Percentiles rank a stretch among this genome's conserved stretches.
These are phyloP conservation scores for Allolobophora icterica DNA, from an alignment of 2,888 invertebrate species.

Conservation along the genomic window DNA sequence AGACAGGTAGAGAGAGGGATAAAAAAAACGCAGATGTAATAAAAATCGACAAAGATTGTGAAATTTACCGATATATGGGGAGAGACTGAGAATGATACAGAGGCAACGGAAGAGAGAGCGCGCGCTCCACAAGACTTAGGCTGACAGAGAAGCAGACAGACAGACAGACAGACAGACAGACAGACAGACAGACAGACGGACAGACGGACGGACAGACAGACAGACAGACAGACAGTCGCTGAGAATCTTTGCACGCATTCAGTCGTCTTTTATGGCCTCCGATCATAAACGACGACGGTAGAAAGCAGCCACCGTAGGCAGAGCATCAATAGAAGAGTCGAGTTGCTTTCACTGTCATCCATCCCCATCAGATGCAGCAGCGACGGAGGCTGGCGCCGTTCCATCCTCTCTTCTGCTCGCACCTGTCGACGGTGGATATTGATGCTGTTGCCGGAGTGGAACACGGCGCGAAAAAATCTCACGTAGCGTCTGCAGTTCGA, in stretches of 20 bases:
- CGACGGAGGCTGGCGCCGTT: neutral
- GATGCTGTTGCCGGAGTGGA: neutral
- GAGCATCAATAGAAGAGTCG: neutral
- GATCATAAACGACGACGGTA: neutral
- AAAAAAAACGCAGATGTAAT: no score
- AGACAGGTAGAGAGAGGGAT: neutral
- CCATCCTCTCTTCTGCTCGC: neutral
- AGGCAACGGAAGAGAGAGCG: neutral
- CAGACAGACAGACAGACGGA: no score
- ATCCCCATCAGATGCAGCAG: neutral
- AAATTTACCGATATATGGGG: no score
- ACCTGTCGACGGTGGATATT: neutral
- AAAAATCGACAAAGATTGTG: no score
- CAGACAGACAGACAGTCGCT: neutral
- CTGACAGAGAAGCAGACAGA: neutral
- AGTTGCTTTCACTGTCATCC: neutral
- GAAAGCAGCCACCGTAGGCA: neutral
- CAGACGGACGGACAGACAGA: neutral
- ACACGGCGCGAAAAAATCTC: neutral
- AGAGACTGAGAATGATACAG: no score
- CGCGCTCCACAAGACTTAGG: neutral
- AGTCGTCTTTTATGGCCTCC: neutral
- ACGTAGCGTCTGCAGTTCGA: neutral
- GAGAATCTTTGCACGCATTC: neutral
- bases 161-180: neutral